Conservation (phyloP, 2,113 vertebrate genomes). For the pig (Sus scrofa) region T2T-Sscrofa CM000818.6:101625501-101626000, state of each 20-base stretch:
- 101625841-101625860: not conserved
- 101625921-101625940: not conserved
- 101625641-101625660: not conserved
- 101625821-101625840: conserved; percentile 18
- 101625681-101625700: conserved; percentile 53
- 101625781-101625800: not conserved
- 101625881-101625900: conserved; percentile 54
- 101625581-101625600: conserved; percentile 54
- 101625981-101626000: not conserved
- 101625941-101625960: not conserved
- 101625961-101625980: not conserved
- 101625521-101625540: conserved; percentile 10
- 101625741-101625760: conserved; percentile 35
- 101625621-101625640: conserved; percentile 23
- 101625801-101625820: not conserved
- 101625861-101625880: not conserved
- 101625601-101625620: conserved; percentile 29
- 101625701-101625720: not conserved
- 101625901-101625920: not conserved
- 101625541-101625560: not conserved
- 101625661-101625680: not conserved
- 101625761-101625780: not conserved
- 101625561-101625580: conserved; percentile 60
- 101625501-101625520: conserved; percentile 61
- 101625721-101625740: not conserved